phyloP scores from a whole-genome alignment of 2,888 invertebrate genomes.

The Platynereis dumerilii region DNA sequence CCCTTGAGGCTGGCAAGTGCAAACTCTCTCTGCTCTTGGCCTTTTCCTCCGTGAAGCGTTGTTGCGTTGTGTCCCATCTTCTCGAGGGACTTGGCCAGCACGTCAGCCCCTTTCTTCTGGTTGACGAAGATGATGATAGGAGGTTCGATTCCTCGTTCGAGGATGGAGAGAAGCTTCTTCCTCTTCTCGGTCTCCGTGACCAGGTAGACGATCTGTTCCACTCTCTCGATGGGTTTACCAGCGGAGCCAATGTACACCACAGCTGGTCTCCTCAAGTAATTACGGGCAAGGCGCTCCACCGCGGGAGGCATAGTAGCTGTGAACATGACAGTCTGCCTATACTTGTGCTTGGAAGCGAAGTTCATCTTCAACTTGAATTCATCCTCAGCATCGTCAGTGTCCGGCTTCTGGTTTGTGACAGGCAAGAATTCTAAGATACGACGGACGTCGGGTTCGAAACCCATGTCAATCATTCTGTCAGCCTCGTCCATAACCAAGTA shows the following conservation, averaged over 20 bases:
- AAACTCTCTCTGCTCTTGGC: conserved; percentile 98
- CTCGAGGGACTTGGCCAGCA: conserved; percentile 94
- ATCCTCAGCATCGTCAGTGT: conserved; percentile 97
- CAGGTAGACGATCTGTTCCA: conserved; percentile 96
- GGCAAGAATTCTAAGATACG: conserved; percentile 98
- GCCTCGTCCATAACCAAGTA: conserved; percentile 88
- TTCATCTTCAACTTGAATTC: conserved; percentile 87
- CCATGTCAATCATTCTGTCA: conserved; percentile 99
- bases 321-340: conserved; percentile 99
- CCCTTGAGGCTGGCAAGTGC: conserved; percentile 95
- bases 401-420: conserved; percentile 96
- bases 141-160: conserved; percentile 85
- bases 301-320: conserved; percentile 99
- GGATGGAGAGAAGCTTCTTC: conserved; percentile 92
- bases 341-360: conserved; percentile 95
- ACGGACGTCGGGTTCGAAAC: conserved; percentile 95
- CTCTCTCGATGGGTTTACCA: conserved; percentile 96
- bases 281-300: conserved; percentile 93
- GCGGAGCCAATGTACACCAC: conserved; percentile 96
- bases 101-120: conserved; percentile 99
- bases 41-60: conserved; percentile 98
- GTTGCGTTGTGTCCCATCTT: conserved; percentile 96
- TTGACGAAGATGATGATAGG: conserved; percentile 99
- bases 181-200: conserved; percentile 95
- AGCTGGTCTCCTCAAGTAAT: conserved; percentile 92